Evolutionary conservation across 2,113 vertebrate genomes (phyloP), one percentile per base, ranked within the genome.

Genomic region (Mus spicilegus): DNA sequence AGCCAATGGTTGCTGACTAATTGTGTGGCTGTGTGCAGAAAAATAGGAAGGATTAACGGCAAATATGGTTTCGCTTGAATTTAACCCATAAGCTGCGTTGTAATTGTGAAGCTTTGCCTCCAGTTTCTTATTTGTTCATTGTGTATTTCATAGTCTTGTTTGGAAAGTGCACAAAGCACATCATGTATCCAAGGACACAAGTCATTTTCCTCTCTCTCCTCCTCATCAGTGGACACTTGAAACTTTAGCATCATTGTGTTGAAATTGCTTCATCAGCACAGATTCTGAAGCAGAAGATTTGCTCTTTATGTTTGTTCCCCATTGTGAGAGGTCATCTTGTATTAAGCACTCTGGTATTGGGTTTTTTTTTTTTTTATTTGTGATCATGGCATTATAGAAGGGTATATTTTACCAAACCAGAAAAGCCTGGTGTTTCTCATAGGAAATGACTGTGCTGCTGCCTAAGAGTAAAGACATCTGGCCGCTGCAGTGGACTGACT

Each of bases 111-210:
- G 93, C 95, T 91, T 98, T 84, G 77, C n/a, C 86, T 86, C 92
- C 85, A 65, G 51, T 97, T 96, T 91, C 97, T 98, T 94, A 98
- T 96, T 95, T 92, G 98, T 97, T 96, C 97, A 97, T 82, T 82
- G 87, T 95, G 96, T 97, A 90, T 95, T 96, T 92, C 89, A 36
- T 97, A 95, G 97, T 98, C 90, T 89, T 78, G 77, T 89, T 89
- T 81, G 39, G 75, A 85, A 87, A 81, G 80, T 84, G 8, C 56
- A 56, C 56, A 4, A 46, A 51, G 87, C 65, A 1, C 10, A 0
- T 11, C 4, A 5, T 6, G 5, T 24, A 14, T 94, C 86, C 89
- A 49, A 93, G 69, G 95, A 28, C 94, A 49, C 67, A 36, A 65
- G 65, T 81, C 76, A 2, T 87, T 91, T 58, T 89, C 58, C 17